Base-by-base conservation (phyloP, 2,797 vertebrate genomes). In the Heteromormyrus szaboi region DNA sequence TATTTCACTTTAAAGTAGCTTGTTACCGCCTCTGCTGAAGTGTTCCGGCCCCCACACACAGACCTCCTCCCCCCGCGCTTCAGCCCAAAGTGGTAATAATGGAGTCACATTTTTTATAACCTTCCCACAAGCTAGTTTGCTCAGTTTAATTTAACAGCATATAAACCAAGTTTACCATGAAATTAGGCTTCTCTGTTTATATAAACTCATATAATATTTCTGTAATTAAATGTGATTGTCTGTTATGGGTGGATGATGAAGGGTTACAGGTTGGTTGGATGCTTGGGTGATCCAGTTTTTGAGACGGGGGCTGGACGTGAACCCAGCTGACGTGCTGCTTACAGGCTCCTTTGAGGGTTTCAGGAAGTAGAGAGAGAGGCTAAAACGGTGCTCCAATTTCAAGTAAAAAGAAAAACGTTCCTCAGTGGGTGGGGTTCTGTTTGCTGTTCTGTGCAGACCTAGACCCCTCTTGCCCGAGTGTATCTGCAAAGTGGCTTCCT, bases 401-500 rank as follows among this genome's bases (percentile, higher is more conserved):
- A 72, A 44, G 41, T n/a, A 44, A 79, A n/a, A n/a, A n/a, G 0
- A 79, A 6, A 79, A n/a, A n/a, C 2, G 37, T 79, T 41, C 41
- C 33, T 19, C 7, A 6, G 14, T 17, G 14, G 37, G 72, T 79
- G 72, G 41, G 37, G 41, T 79, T 41, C 33, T 79, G 72, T 79
- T 79, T 44, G 37, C 37, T n/a, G 37, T 79, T 44, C 72, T 44
- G 37, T 12, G 17, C 37, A 79, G 37, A 44, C 14, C 37, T 41
- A 44, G 72, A 46, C 44, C n/a, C 4, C n/a, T 48, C 50, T 65
- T 46, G 53, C 87, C 86, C 87, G 48, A n/a, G 86, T 88, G 72
- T 6, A n/a, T 29, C 72, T 86, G 68, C 88, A 88, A 87, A 89
- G 87, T 86, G 88, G 72, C 65, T 79, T 33, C 86, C 87, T 89